A percentile compares a stretch with the other conserved stretches of the same genome.
These are phyloP conservation scores for Lepus americanus DNA, from an alignment of 2,113 vertebrate species.

Conservation along the genomic window DNA sequence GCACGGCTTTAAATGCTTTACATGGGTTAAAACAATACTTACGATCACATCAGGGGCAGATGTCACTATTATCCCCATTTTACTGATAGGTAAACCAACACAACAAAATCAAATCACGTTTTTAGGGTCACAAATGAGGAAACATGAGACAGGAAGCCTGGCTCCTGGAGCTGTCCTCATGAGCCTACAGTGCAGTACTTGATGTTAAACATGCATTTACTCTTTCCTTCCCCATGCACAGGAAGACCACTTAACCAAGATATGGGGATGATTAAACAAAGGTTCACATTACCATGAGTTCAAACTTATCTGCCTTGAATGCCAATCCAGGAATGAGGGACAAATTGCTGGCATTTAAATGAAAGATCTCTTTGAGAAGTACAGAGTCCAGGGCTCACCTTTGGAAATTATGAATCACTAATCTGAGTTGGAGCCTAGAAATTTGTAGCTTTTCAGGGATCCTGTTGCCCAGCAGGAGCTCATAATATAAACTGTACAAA, in stretches of 20 bases:
- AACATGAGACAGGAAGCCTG: background rate
- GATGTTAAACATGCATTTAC: fast-evolving
- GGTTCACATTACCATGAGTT: background rate
- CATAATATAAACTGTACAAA: background rate
- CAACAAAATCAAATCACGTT: background rate
- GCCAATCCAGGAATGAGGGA: background rate
- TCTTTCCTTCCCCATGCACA: fast-evolving
- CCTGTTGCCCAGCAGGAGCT: background rate
- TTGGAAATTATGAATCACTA: background rate
- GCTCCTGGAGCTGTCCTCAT: background rate
- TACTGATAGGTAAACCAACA: background rate
- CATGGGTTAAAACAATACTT: background rate
- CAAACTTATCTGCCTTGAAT: background rate
- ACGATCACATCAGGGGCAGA: background rate
- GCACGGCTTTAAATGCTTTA: background rate
- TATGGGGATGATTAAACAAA: background rate
- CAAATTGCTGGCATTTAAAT: background rate
- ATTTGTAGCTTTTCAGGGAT: background rate
- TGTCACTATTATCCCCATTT: background rate
- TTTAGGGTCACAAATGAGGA: background rate
- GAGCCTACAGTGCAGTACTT: no score
- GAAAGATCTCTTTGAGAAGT: background rate
- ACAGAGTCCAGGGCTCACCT: background rate
- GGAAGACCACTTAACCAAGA: background rate
- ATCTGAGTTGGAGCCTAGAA: background rate